A percentile compares a stretch with the other conserved stretches of the same genome.
Conservation (phyloP, 2,888 invertebrate genomes). For the Sarcophaga variegata region DNA sequence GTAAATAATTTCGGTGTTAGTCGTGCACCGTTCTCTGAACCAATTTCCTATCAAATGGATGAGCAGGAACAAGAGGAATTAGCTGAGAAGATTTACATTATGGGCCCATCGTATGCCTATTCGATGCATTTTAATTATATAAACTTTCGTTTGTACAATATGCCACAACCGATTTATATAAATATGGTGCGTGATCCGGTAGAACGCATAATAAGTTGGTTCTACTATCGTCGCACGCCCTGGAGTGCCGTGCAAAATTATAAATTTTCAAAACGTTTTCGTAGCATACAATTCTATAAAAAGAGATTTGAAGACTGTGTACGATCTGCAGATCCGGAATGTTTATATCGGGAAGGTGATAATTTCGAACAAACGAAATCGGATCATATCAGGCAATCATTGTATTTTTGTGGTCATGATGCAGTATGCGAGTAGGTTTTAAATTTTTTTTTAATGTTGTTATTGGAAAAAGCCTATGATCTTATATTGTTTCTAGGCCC, state of each 20-base stretch:
- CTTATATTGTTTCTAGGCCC: conserved; percentile 84
- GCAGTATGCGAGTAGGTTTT: conserved; percentile 87
- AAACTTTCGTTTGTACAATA: conserved; percentile 89
- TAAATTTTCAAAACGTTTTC: conserved; percentile 68
- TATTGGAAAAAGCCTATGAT: too few species aligned
- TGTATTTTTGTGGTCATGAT: conserved; percentile 94
- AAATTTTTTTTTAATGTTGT: background rate
- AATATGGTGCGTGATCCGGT: conserved; percentile 94
- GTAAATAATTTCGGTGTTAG: conserved; percentile 76
- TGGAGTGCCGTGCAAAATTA: conserved; percentile 83
- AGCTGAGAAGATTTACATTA: conserved; percentile 89
- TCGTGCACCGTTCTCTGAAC: conserved; percentile 84
- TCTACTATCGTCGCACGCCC: conserved; percentile 93
- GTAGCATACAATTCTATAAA: conserved; percentile 85
- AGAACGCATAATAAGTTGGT: conserved; percentile 94
- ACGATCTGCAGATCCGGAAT: conserved; percentile 89
- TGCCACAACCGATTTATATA: conserved; percentile 91
- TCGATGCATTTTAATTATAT: conserved; percentile 94
- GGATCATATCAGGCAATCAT: conserved; percentile 90
- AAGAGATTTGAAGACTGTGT: conserved; percentile 94
- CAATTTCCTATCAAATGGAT: conserved; percentile 65
- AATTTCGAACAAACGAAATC: conserved; percentile 89
- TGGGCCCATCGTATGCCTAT: conserved; percentile 89
- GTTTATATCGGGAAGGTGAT: conserved; percentile 89
- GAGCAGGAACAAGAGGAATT: conserved; percentile 83